Percentiles rank a stretch among this genome's conserved stretches.
phyloP scores from a whole-genome alignment of 2,113 vertebrate genomes.

The Aepyceros melampus region DNA sequence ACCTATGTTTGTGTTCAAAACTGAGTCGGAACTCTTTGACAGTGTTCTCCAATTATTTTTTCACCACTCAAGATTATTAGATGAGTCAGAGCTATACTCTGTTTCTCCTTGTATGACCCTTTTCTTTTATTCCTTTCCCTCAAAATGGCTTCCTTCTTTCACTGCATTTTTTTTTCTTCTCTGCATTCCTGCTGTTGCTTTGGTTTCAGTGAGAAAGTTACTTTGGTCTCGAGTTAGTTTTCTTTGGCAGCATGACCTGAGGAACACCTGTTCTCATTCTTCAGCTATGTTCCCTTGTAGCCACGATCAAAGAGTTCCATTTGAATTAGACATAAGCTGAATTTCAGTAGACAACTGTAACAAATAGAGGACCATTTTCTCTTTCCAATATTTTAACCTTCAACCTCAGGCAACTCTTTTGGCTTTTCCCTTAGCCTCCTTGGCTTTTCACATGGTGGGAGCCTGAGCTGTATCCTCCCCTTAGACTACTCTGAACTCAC shows the following conservation, averaged over 20 bases:
- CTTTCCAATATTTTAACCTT: constrained; percentile 20
- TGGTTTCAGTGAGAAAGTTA: constrained; percentile 17
- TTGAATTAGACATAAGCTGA: neutral
- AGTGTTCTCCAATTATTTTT: constrained; percentile 12
- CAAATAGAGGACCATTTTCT: constrained; percentile 9
- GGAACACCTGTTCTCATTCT: neutral
- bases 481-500: neutral
- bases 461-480: neutral
- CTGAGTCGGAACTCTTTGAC: neutral
- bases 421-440: neutral
- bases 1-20: constrained; percentile 14
- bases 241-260: neutral
- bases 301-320: neutral
- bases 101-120: constrained; percentile 5
- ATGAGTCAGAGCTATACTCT: constrained; percentile 20
- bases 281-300: neutral
- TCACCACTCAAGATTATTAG: constrained; percentile 15
- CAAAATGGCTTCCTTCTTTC: constrained; percentile 33
- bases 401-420: neutral
- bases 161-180: neutral
- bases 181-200: neutral
- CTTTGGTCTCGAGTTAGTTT: constrained; percentile 10
- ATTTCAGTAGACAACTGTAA: neutral
- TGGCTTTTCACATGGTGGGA: neutral
- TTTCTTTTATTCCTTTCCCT: constrained; percentile 25